These are phyloP conservation scores for Lasiommata megera DNA, from an alignment of 2,888 invertebrate genomes.

Conservation along the genomic window DNA sequence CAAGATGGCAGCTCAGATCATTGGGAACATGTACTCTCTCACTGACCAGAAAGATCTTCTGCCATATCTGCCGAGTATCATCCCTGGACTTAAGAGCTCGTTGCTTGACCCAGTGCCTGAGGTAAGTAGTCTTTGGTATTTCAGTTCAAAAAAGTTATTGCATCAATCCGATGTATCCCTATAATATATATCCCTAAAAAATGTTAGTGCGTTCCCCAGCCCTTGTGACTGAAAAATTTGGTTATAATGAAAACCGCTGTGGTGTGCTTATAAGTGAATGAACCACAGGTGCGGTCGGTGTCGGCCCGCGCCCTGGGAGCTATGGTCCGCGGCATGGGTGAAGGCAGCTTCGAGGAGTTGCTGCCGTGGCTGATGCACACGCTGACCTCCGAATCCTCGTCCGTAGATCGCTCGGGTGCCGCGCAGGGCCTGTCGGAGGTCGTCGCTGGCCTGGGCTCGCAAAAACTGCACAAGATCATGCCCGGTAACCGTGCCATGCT, in stretches of 20 bases:
- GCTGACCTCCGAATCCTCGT: slow-evolving; percentile 95
- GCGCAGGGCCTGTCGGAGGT: slow-evolving; percentile 99
- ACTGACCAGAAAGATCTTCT: slow-evolving; percentile 99
- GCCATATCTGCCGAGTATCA: slow-evolving; percentile 97
- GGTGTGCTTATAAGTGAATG: background rate
- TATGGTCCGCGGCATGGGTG: slow-evolving; percentile 98
- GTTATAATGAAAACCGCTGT: too few species aligned
- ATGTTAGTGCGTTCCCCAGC: too few species aligned
- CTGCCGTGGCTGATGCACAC: slow-evolving; percentile 99
- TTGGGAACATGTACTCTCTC: slow-evolving; percentile 99
- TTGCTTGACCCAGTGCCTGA: slow-evolving; percentile 99
- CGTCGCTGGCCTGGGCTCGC: slow-evolving; percentile 96
- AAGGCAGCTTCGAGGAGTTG: slow-evolving; percentile 96
- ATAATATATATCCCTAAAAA: too few species aligned
- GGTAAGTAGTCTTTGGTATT: slow-evolving; percentile 69
- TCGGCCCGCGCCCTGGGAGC: slow-evolving; percentile 98
- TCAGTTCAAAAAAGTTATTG: too few species aligned
- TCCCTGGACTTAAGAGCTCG: slow-evolving; percentile 97
- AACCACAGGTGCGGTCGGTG: slow-evolving; percentile 89
- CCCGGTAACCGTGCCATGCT: slow-evolving; percentile 79
- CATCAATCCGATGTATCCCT: too few species aligned
- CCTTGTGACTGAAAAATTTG: too few species aligned
- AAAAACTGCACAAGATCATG: slow-evolving; percentile 97
- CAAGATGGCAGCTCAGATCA: slow-evolving; percentile 99
- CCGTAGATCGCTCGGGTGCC: slow-evolving; percentile 97